Base-by-base conservation (phyloP, 1,140 invertebrate species). In the Saccostrea echinata region DNA sequence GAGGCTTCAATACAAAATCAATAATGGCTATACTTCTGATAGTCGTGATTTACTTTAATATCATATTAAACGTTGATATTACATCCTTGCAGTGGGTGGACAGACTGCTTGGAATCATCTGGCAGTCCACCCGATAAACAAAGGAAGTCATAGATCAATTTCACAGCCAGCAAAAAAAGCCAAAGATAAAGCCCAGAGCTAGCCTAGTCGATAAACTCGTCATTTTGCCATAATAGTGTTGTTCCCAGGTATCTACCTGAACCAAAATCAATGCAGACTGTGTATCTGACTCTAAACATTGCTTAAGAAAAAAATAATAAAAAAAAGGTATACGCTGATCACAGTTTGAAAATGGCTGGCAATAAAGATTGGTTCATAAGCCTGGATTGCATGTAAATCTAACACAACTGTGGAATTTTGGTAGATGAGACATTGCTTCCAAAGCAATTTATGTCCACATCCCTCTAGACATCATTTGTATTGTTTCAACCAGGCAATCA, bases 221-320 rank as follows among this genome's bases (percentile, higher is more conserved):
- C 24, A 76, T 76, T 76, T 76, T 76, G 68, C 68, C 68, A 76
- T 76, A 76, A 76, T 76, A 76, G 12, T 30, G 68, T 76, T 76
- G 68, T 76, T 76, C 27, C 68, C 27, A 27, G 11, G 68, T 76
- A 76, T 76, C 68, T 76, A 76, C 68, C 68, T 76, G 68, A 30
- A 76, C 68, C 68, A 76, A 76, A 76, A 76, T 76, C 68, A 76
- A 76, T 76, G 68, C 68, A 76, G 13, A 76, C 68, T 76, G 68
- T 30, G 68, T 13, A 76, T 76, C 27, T 3, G 27, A 30, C 68
- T 76, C 24, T 27, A 13, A 76, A 76, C 27, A 35, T 18, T 76
- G 68, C 68, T 76, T 30, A 76, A 13, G 68, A 33, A 76, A 76
- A 68, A 76, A 27, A 30, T 16, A 76, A 61, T 61, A 61, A 61